Percentiles rank a stretch among this genome's conserved stretches.
Evolutionary conservation across 35 echinoderm and acorn worm species (phyloP).

Genomic region (Holothuria glaberrima): DNA sequence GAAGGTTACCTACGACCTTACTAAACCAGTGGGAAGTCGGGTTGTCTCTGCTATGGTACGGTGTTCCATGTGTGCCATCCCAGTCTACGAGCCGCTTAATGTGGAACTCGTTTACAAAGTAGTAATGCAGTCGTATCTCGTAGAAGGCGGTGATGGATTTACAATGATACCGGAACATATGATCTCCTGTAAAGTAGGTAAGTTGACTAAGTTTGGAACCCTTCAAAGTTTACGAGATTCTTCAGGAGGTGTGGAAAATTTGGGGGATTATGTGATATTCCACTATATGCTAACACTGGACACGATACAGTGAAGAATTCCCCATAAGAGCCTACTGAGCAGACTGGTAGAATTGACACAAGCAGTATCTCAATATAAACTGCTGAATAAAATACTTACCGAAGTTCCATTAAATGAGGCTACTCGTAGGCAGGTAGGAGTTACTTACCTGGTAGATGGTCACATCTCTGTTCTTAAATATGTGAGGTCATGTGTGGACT

Average conservation of each 20-base stretch:
- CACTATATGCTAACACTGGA: no score
- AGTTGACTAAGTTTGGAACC: not conserved
- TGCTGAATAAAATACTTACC: no score
- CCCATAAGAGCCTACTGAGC: no score
- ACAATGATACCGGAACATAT: slow-evolving; percentile 69
- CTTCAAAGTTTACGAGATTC: not conserved
- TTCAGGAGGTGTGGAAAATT: not conserved
- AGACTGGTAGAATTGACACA: no score
- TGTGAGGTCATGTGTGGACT: no score
- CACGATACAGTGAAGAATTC: no score
- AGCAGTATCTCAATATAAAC: no score
- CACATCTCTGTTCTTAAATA: no score
- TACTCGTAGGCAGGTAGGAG: no score
- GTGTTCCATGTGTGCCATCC: slow-evolving; percentile 73
- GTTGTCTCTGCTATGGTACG: slow-evolving; percentile 54
- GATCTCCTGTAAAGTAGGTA: slow-evolving; percentile 50
- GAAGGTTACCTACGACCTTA: slow-evolving; percentile 62
- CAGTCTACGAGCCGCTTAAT: slow-evolving; percentile 65
- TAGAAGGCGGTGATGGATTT: slow-evolving; percentile 79
- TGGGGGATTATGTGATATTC: no score
- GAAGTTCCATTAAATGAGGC: no score
- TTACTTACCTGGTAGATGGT: no score
- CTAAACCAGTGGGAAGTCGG: slow-evolving; percentile 6
- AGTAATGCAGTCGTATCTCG: slow-evolving; percentile 55
- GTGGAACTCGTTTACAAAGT: slow-evolving; percentile 68